These are phyloP conservation scores for Poeciliopsis infans DNA, from an alignment of 2,797 vertebrate genomes.

Conservation along the genomic window DNA sequence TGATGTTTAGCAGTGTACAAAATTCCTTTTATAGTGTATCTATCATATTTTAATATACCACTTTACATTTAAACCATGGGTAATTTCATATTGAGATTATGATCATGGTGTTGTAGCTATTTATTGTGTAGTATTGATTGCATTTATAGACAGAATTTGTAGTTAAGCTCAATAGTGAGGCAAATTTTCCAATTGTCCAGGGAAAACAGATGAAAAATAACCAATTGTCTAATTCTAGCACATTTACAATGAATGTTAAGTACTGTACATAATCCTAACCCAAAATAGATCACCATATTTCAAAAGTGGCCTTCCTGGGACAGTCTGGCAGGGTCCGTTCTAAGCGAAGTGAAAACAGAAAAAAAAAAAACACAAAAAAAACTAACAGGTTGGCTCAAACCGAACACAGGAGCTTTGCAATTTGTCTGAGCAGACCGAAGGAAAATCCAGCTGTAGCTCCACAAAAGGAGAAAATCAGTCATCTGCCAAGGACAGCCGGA, in stretches of 20 bases:
- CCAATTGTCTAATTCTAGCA: background rate
- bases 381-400: conserved; percentile 37
- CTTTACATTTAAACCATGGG: background rate
- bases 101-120: too few species aligned
- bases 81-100: background rate
- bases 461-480: conserved; percentile 68
- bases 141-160: background rate
- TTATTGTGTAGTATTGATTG: background rate
- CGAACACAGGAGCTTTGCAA: conserved; percentile 34
- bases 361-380: conserved; percentile 18
- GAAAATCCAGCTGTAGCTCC: conserved; percentile 65
- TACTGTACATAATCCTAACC: background rate
- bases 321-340: conserved; percentile 7
- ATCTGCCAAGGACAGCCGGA: conserved; percentile 73
- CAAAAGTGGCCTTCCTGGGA: background rate
- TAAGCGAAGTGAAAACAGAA: conserved; percentile 40
- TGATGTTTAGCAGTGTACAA: background rate
- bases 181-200: background rate
- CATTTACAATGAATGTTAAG: background rate
- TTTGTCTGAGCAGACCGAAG: conserved; percentile 55
- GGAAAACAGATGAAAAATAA: background rate
- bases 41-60: background rate
- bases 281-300: background rate
- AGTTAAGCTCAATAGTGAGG: background rate
- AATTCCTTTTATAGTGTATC: background rate